These are phyloP conservation scores for Electrophaes corylata DNA, from an alignment of 2,888 invertebrate species.

Conservation along the genomic window DNA sequence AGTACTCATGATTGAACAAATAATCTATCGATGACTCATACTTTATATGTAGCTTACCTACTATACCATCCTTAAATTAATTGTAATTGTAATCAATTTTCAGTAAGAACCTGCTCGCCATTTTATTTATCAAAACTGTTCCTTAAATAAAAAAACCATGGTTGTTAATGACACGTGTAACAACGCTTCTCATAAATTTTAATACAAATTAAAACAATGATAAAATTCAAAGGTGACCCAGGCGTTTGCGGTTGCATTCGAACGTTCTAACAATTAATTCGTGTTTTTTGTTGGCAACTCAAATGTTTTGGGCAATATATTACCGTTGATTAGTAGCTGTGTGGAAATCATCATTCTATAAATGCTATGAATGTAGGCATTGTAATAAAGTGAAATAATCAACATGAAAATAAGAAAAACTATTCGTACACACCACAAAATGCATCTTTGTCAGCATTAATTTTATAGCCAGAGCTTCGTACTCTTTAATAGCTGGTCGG, in stretches of 20 bases:
- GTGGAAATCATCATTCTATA: constrained; percentile 28
- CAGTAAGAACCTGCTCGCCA: background rate
- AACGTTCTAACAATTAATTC: constrained; percentile 34
- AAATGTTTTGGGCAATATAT: constrained; percentile 32
- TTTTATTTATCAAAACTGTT: background rate
- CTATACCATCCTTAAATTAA: no score
- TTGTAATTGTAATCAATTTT: no score
- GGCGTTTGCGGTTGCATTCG: constrained; percentile 36
- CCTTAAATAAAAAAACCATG: background rate
- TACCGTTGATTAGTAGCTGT: constrained; percentile 27
- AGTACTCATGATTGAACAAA: no score
- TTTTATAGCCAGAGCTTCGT: background rate
- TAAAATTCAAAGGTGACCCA: constrained; percentile 36
- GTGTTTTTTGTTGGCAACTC: constrained; percentile 36
- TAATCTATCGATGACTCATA: no score
- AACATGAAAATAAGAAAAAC: background rate
- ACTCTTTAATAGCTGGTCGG: no score
- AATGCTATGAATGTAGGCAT: constrained; percentile 23
- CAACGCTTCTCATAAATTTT: constrained; percentile 17
- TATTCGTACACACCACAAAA: background rate
- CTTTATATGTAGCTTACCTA: no score
- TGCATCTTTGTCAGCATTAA: background rate
- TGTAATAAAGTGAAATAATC: constrained; percentile 4
- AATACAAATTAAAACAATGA: constrained; percentile 31
- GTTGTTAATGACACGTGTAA: background rate